A percentile compares a stretch with the other conserved stretches of the same genome.
phyloP scores from a whole-genome alignment of 2,113 vertebrate genomes.

The Vireo altiloquus region DNA sequence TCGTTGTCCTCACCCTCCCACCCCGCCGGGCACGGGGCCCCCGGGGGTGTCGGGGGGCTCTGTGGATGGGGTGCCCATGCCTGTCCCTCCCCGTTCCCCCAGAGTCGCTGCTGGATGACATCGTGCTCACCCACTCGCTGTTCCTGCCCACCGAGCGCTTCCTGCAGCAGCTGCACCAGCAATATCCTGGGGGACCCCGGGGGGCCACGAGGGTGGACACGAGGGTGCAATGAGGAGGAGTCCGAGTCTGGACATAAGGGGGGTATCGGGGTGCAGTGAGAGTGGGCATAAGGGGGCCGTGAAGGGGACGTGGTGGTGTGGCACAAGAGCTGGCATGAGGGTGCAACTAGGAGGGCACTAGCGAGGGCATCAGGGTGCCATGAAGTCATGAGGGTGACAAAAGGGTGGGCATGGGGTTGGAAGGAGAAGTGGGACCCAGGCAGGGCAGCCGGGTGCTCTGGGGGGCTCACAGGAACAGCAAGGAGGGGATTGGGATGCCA shows the following conservation, averaged over 20 bases:
- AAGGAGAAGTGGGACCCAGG: no score
- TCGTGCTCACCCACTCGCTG: slow-evolving; percentile 94
- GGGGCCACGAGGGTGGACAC: not conserved
- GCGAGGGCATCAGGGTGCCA: not conserved
- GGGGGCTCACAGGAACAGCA: not conserved
- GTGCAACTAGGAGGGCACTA: not conserved
- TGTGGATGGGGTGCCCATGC: accelerated
- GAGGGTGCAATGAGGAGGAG: not conserved
- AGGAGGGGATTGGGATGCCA: not conserved
- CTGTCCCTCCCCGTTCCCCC: not conserved
- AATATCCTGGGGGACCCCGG: slow-evolving; percentile 90
- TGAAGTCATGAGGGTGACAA: not conserved
- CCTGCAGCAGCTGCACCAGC: slow-evolving; percentile 90
- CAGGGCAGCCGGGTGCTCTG: accelerated
- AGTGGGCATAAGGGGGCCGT: not conserved
- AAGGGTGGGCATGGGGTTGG: not conserved
- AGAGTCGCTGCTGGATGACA: slow-evolving; percentile 92
- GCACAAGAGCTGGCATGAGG: not conserved
- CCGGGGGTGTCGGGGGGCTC: not conserved
- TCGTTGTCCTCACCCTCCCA: not conserved
- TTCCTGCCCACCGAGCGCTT: slow-evolving; percentile 93
- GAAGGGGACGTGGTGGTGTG: not conserved
- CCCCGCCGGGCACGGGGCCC: not conserved
- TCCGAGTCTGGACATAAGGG: not conserved
- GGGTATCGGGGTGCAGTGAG: not conserved